Evolutionary conservation across 2,888 invertebrate genomes (phyloP), one percentile per base, ranked within the genome.

Genomic region (Nemotelus nigrinus): DNA sequence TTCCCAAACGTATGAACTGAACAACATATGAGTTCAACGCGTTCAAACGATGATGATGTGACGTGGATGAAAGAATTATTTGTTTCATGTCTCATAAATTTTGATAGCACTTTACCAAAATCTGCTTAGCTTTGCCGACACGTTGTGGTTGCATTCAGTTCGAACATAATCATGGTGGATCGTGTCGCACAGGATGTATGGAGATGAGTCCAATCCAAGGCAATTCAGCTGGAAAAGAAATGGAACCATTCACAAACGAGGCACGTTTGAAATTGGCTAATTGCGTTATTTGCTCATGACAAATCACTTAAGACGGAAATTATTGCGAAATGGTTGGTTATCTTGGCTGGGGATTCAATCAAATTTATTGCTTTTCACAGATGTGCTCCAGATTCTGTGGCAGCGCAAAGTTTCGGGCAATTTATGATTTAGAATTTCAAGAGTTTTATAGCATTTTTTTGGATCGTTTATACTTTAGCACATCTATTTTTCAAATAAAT

Each of bases 1-100:
- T 77, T 60, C 64, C 77, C 53, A 60, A 48, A 41, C 77, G 74
- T 60, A 74, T 63, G 55, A 53, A 55, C 74, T 41, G 39, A 60
- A 43, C 41, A 60, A 8, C n/a, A 58, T 58, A 25, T 47, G 25
- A 25, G 45, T 74, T 43, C 25, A 44, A 39, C 55, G 44, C 74
- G 45, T 8, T 57, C 53, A 58, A 58, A 72, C 25, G 44, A 72
- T 41, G 74, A 58, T 72, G 58, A 74, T 74, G 60, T 74, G 74
- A 60, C 63, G 60, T 60, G 76, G 65, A 65, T 79, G 78, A 79
- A 78, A 79, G 79, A 79, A 76, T 78, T 79, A 79, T 79, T 76
- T 64, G 79, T 78, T 57, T 68, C 72, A 44, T 78, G 79, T 78
- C 79, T 50, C 79, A 79, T 79, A 79, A 79, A 79, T 79, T 78